phyloP scores from a whole-genome alignment of 2,797 vertebrate genomes.

The Coendou prehensilis region DNA sequence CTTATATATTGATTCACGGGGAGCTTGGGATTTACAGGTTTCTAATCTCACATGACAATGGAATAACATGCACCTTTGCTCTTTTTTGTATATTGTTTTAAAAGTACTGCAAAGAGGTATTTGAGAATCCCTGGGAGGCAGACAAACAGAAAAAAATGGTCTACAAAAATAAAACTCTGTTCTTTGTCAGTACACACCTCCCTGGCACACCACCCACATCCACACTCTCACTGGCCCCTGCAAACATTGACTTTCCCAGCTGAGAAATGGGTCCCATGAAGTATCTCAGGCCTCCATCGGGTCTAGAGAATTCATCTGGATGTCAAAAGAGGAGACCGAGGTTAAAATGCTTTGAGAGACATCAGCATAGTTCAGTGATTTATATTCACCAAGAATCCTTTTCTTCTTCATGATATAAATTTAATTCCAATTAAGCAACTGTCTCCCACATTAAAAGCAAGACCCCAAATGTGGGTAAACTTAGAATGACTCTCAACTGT shows the following conservation, averaged over 20 bases:
- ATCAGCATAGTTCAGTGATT: slow-evolving; percentile 1
- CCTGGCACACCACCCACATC: neutral
- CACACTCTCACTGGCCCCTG: neutral
- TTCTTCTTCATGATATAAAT: neutral
- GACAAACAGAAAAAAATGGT: neutral
- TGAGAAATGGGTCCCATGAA: neutral
- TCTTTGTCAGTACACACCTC: neutral
- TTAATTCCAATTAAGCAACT: slow-evolving; percentile 65
- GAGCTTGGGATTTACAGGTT: neutral
- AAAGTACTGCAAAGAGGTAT: slow-evolving; percentile 45
- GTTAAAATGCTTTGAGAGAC: slow-evolving; percentile 48
- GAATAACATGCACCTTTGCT: neutral
- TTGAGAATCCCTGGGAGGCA: slow-evolving; percentile 19
- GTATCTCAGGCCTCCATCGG: neutral
- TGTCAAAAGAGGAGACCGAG: slow-evolving; percentile 30
- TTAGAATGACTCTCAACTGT: slow-evolving; percentile 11
- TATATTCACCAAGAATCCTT: slow-evolving; percentile 27
- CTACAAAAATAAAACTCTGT: neutral
- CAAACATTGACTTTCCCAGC: neutral
- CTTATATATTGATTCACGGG: slow-evolving; percentile 32
- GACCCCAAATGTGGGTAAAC: slow-evolving; percentile 51
- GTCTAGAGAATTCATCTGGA: slow-evolving; percentile 3
- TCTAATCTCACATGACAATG: slow-evolving; percentile 36
- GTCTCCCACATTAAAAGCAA: slow-evolving; percentile 66
- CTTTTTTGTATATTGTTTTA: neutral